Evolutionary conservation across 2,113 vertebrate genomes (phyloP).

Genomic region (Phyllopteryx taeniolatus): DNA sequence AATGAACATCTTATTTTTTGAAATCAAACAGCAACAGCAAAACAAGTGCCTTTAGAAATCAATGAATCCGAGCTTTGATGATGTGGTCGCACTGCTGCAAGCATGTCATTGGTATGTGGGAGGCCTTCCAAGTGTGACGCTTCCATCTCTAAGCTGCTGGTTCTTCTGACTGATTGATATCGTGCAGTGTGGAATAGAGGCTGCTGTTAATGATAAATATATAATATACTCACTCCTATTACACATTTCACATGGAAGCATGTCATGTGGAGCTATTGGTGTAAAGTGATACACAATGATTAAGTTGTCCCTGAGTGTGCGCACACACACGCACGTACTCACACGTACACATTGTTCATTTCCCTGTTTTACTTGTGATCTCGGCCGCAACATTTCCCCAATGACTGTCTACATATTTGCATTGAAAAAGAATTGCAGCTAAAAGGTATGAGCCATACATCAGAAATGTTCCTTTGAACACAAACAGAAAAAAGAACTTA

Average conservation of each 20-base stretch:
- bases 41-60: neutral
- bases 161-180: neutral
- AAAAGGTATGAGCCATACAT: neutral
- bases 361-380: conserved; percentile 37
- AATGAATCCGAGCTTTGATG: neutral
- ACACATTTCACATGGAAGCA: conserved; percentile 12
- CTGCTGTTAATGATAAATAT: neutral
- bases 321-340: neutral
- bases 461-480: neutral
- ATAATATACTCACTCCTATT: conserved; percentile 2
- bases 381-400: conserved; percentile 19
- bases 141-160: neutral
- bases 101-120: neutral
- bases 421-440: neutral
- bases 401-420: neutral
- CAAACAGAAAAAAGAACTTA: neutral
- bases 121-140: neutral
- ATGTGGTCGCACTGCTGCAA: neutral
- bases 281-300: conserved; percentile 57
- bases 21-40: neutral
- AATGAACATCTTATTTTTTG: too few species aligned
- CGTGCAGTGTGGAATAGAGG: neutral
- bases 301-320: conserved; percentile 41
- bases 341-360: conserved; percentile 25
- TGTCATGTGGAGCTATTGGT: conserved; percentile 56